phyloP scores from a whole-genome alignment of 2,113 vertebrate species.

The Forbesichthys agassizii region DNA sequence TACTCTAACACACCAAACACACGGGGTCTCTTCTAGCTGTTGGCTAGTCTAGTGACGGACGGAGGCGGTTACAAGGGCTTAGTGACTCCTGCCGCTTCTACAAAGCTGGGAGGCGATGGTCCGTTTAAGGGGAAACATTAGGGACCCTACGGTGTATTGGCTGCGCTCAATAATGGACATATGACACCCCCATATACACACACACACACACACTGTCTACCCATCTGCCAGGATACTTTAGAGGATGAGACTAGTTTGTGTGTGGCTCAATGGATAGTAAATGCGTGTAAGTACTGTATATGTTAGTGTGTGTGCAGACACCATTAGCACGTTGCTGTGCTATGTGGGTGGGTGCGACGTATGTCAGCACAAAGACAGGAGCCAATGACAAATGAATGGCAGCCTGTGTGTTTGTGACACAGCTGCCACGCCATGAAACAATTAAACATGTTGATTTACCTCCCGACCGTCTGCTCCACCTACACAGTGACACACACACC shows the following conservation, averaged over 20 bases:
- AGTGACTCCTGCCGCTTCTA: neutral
- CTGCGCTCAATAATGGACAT: slow-evolving; percentile 58
- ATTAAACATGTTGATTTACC: slow-evolving; percentile 54
- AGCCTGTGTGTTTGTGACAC: slow-evolving; percentile 32
- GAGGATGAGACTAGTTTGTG: slow-evolving; percentile 29
- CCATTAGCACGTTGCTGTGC: slow-evolving; percentile 35
- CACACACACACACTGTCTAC: slow-evolving; percentile 19
- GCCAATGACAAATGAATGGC: slow-evolving; percentile 16
- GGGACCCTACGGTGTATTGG: slow-evolving; percentile 43
- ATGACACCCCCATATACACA: slow-evolving; percentile 38
- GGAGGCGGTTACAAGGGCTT: slow-evolving; percentile 36
- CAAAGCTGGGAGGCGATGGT: slow-evolving; percentile 24
- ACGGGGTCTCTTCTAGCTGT: neutral
- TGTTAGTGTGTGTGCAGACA: slow-evolving; percentile 13
- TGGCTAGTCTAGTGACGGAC: neutral
- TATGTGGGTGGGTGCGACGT: slow-evolving; percentile 46
- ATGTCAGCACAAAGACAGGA: slow-evolving; percentile 31
- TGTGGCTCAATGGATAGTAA: slow-evolving; percentile 7
- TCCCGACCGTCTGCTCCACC: slow-evolving; percentile 45
- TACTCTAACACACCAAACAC: neutral
- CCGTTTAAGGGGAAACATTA: slow-evolving; percentile 54
- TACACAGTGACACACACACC: slow-evolving; percentile 27
- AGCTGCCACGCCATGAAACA: slow-evolving; percentile 51
- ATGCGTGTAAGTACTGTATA: neutral
- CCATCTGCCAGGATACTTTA: slow-evolving; percentile 51